Evolutionary conservation across 2,113 vertebrate species (phyloP).

Genomic region (Xenopus borealis): DNA sequence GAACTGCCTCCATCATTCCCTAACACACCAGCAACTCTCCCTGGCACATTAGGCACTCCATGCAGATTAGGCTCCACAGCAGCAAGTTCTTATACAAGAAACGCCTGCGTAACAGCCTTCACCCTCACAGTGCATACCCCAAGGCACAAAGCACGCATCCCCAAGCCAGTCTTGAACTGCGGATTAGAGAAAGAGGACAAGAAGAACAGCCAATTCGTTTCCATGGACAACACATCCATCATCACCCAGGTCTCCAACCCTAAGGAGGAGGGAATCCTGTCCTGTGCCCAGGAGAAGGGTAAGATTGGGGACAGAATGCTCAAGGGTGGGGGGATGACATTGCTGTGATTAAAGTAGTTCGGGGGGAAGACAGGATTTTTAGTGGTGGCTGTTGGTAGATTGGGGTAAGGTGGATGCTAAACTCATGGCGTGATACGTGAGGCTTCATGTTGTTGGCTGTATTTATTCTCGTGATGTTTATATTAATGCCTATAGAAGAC

Average conservation of each 20-base stretch:
- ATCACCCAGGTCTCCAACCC: conserved; percentile 99
- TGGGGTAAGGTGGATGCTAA: not conserved
- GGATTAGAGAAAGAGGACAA: not conserved
- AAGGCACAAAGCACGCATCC: not conserved
- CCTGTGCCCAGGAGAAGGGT: conserved; percentile 88
- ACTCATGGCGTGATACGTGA: too few relatives aligned
- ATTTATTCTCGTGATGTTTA: too few relatives aligned
- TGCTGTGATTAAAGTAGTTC: rapidly evolving
- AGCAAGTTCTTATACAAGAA: too few relatives aligned
- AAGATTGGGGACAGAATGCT: conserved; percentile 49
- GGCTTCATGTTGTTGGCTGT: too few relatives aligned
- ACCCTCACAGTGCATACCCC: not conserved
- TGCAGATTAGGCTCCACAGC: not conserved
- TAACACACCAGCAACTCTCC: too few relatives aligned
- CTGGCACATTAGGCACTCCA: not conserved
- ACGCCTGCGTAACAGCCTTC: too few relatives aligned
- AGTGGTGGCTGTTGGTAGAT: not conserved
- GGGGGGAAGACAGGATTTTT: rapidly evolving
- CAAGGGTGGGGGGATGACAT: too few relatives aligned
- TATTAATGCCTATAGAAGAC: too few relatives aligned
- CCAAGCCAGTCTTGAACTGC: not conserved
- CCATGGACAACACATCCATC: conserved; percentile 98
- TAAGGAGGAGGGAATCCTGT: conserved; percentile 94
- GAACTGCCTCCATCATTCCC: too few relatives aligned
- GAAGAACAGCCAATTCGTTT: conserved; percentile 71